Evolutionary conservation across 2,113 vertebrate species (phyloP), one percentile per base, ranked within the genome.

Genomic region (Clupea harengus): DNA sequence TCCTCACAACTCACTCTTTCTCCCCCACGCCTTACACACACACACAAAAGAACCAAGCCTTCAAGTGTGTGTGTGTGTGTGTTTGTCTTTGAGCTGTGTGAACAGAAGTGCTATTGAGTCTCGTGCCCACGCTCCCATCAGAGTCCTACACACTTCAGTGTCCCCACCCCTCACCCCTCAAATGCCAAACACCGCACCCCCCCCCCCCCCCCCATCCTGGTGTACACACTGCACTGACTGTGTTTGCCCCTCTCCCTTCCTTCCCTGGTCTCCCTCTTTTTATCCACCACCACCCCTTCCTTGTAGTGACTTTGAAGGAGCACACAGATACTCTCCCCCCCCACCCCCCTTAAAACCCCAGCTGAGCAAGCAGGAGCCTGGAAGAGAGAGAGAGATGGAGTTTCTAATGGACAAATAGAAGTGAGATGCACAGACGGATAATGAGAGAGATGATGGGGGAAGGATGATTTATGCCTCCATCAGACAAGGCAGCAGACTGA

Each of bases 81-180:
- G 13, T 57, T 32, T 82, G 81, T 81, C 45, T 88, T 84, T 84
- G 39, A 86, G 86, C 84, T 82, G 60, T 28, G 64, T 44, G 83
- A 86, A 90, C 89, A 90, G 84, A 89, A 82, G 87, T 87, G 52
- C 82, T 85, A 87, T 90, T 90, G 85, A 90, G 82, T 83, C 60
- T 54, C 80, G 81, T 81, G 49, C n/a, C 32, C 64, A 25, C 81
- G 11, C 82, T 86, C 83, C 57, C 82, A 82, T 81, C 60, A 17
- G 54, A 87, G 84, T 86, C 85, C 87, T 90, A 86, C 87, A 86
- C 72, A 47, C 64, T 83, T 67, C 86, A 86, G 86, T 60, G 82
- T 87, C 67, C 0, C 32, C 45, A 49, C 25, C 82, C 49, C 60
- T 85, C 82, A 67, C 87, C 86, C 81, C 49, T 78, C 72, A 32